These are phyloP conservation scores for Metellina segmentata DNA, from an alignment of 2,888 invertebrate genomes.

Conservation along the genomic window DNA sequence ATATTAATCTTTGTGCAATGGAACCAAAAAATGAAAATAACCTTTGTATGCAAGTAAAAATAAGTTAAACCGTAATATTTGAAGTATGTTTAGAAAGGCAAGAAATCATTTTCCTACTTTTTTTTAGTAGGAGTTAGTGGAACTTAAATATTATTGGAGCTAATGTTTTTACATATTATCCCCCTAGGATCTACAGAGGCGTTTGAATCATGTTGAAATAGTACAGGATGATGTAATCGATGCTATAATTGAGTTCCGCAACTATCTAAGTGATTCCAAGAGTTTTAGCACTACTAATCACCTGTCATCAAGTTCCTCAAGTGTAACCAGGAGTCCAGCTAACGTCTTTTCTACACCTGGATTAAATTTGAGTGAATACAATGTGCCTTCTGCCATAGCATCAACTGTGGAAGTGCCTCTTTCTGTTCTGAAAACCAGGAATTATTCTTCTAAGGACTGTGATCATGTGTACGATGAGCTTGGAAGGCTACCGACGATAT, in stretches of 20 bases:
- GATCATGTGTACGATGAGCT: constrained; percentile 22
- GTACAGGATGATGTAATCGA: constrained; percentile 70
- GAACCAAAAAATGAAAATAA: not conserved
- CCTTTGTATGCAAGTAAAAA: not conserved
- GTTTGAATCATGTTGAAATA: constrained; percentile 55
- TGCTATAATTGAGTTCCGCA: constrained; percentile 60
- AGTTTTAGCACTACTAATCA: constrained; percentile 21
- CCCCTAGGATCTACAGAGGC: constrained; percentile 67
- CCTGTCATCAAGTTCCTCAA: constrained; percentile 17
- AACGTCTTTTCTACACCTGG: constrained; percentile 3
- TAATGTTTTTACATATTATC: not conserved
- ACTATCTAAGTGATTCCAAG: constrained; percentile 48
- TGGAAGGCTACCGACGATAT: constrained; percentile 7
- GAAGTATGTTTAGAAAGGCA: no score
- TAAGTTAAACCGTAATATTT: no score
- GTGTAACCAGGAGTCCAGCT: not conserved
- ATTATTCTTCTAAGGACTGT: constrained; percentile 48
- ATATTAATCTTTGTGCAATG: not conserved
- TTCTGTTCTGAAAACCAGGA: constrained; percentile 26
- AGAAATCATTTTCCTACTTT: no score
- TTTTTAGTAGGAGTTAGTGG: no score
- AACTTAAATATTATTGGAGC: no score
- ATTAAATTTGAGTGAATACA: constrained; percentile 1
- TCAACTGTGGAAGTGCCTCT: constrained; percentile 33
- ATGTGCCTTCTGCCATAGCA: constrained; percentile 46